Conservation (phyloP, 2,888 invertebrate species). For the Parnassius orleans region DNA sequence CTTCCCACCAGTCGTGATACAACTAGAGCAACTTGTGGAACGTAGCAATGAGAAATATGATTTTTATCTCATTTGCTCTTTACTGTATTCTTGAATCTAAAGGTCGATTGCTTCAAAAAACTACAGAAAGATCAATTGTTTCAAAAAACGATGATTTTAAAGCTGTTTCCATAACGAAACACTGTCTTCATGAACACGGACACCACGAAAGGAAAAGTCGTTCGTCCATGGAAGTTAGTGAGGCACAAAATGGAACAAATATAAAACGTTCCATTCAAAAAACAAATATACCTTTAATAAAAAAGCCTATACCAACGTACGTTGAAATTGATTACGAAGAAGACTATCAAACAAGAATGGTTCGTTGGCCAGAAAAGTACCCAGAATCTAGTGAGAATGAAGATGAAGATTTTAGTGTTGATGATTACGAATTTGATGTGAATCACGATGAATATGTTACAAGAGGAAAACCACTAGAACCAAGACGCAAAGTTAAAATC, state of each 20-base stretch:
- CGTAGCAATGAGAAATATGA: constrained; percentile 46
- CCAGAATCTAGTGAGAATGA: constrained; percentile 59
- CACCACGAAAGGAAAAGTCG: constrained; percentile 16
- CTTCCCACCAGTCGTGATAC: constrained; percentile 45
- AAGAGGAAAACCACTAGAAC: constrained; percentile 58
- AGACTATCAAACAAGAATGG: constrained; percentile 53
- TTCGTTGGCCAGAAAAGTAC: constrained; percentile 37
- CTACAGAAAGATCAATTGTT: constrained; percentile 39
- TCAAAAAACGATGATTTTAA: constrained; percentile 33
- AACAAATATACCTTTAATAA: constrained; percentile 42
- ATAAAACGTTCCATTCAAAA: constrained; percentile 21
- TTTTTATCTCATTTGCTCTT: constrained; percentile 36
- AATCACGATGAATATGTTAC: constrained; percentile 64
- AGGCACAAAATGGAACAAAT: constrained; percentile 13
- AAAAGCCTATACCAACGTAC: constrained; percentile 65
- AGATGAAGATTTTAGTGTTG: constrained; percentile 67
- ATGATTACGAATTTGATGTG: constrained; percentile 68
- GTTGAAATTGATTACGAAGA: constrained; percentile 56
- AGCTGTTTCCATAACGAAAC: constrained; percentile 25
- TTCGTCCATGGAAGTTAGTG: constrained; percentile 10
- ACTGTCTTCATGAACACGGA: constrained; percentile 23
- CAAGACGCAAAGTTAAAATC: constrained; percentile 39
- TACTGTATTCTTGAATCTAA: constrained; percentile 35
- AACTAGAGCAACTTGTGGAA: constrained; percentile 36
- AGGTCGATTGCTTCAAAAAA: constrained; percentile 47